Percentiles rank a stretch among this genome's conserved stretches.
Conservation (phyloP, 1,140 invertebrate genomes). For the Ladona fulva region DNA sequence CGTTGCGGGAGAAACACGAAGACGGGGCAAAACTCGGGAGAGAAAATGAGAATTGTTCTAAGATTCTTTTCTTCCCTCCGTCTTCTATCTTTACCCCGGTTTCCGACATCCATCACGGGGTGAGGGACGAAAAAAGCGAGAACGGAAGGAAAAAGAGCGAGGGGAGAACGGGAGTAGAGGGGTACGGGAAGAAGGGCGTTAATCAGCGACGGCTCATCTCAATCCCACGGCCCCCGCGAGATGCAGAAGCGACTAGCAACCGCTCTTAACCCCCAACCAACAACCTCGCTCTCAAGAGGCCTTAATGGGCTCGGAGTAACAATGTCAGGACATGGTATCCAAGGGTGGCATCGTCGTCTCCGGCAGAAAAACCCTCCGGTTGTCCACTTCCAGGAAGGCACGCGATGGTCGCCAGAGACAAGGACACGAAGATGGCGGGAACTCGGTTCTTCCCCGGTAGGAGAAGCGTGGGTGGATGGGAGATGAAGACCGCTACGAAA, state of each 20-base stretch:
- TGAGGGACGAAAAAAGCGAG: too few relatives aligned
- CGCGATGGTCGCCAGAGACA: background rate
- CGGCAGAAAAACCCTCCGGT: background rate
- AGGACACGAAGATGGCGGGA: background rate
- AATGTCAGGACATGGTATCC: background rate
- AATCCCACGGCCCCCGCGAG: background rate
- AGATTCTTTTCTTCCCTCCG: too few relatives aligned
- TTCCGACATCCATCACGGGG: too few relatives aligned
- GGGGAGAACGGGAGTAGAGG: background rate
- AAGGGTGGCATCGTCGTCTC: background rate
- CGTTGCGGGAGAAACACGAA: too few relatives aligned
- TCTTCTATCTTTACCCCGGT: too few relatives aligned
- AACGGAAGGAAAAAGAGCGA: too few relatives aligned
- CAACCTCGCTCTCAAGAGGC: background rate
- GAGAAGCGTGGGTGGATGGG: too few relatives aligned
- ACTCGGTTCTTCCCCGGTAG: too few relatives aligned
- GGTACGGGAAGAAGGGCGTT: background rate
- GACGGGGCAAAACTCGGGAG: too few relatives aligned
- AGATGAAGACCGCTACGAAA: too few relatives aligned
- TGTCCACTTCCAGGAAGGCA: slow-evolving; percentile 6
- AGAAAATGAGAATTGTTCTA: too few relatives aligned
- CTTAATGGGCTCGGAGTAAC: background rate
- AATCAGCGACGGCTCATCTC: background rate
- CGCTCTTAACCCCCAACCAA: background rate
- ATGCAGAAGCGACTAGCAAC: background rate